Percentiles rank a stretch among this genome's conserved stretches.
These are phyloP conservation scores for Rhabdomys pumilio DNA, from an alignment of 2,797 vertebrate genomes.

Conservation along the genomic window DNA sequence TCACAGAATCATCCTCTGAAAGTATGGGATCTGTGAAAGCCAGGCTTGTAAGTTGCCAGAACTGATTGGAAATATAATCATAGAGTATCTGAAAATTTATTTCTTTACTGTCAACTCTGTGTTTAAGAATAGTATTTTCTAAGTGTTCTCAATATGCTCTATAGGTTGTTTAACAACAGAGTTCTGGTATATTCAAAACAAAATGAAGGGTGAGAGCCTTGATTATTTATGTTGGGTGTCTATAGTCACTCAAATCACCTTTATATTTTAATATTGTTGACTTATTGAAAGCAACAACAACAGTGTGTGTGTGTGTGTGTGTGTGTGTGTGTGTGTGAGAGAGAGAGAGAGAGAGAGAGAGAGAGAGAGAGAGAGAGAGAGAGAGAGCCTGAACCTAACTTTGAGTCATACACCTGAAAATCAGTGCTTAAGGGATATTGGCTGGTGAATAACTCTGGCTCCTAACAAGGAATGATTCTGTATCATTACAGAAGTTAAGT, in stretches of 20 bases:
- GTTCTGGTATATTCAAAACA: conserved; percentile 11
- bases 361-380: neutral
- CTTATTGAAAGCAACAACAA: neutral
- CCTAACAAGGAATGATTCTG: neutral
- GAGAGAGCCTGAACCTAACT: neutral
- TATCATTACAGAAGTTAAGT: neutral
- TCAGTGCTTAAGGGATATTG: neutral
- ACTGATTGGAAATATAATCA: conserved; percentile 39
- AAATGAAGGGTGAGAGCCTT: neutral
- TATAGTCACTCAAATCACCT: neutral
- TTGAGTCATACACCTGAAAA: neutral
- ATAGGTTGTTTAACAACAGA: neutral
- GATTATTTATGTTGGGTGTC: neutral
- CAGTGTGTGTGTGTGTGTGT: neutral
- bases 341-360: neutral
- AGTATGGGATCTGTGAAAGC: neutral
- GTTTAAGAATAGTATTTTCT: conserved; percentile 39
- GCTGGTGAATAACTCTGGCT: neutral
- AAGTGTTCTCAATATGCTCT: neutral
- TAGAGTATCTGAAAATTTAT: conserved; percentile 22
- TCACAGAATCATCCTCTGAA: too few relatives aligned
- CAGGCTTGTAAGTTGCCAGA: conserved; percentile 1
- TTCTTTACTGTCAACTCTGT: conserved; percentile 16
- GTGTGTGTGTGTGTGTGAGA: too few relatives aligned
- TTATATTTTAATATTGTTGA: conserved; percentile 47